Conservation (phyloP, 2,113 vertebrate genomes). For the Bungarus multicinctus region DNA sequence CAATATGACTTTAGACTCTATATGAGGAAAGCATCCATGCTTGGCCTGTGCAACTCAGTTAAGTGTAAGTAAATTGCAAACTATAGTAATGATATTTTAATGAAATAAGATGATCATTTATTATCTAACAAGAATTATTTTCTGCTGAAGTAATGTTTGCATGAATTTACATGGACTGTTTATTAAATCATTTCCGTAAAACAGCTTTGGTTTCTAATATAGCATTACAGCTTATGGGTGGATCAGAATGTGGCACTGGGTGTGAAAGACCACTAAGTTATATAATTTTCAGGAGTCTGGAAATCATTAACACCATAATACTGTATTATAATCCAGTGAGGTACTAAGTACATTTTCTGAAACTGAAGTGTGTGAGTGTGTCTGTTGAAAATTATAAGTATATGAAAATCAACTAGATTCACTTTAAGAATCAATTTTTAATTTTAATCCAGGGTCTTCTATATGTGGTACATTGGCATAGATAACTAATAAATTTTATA, state of each 20-base stretch:
- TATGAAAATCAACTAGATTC: not conserved
- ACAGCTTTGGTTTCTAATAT: not conserved
- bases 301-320: not conserved
- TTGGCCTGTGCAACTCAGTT: not conserved
- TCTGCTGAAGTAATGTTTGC: slow-evolving; percentile 8
- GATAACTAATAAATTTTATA: too few species aligned
- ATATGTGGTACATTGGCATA: too few species aligned
- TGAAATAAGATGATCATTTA: not conserved
- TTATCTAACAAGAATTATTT: not conserved
- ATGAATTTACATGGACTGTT: not conserved
- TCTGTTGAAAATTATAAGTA: too few species aligned
- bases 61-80: not conserved
- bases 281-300: slow-evolving; percentile 1
- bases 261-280: not conserved
- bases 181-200: slow-evolving; percentile 13
- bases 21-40: not conserved
- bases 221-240: not conserved
- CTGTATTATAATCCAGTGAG: not conserved
- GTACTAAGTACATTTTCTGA: not conserved
- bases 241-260: not conserved
- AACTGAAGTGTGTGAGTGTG: not conserved
- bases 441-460: too few species aligned
- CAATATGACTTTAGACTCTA: not conserved
- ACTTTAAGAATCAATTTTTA: not conserved
- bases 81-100: not conserved